Conservation (phyloP, 53 echinoderm and acorn worm species). For the Actinopyga echinites region DNA sequence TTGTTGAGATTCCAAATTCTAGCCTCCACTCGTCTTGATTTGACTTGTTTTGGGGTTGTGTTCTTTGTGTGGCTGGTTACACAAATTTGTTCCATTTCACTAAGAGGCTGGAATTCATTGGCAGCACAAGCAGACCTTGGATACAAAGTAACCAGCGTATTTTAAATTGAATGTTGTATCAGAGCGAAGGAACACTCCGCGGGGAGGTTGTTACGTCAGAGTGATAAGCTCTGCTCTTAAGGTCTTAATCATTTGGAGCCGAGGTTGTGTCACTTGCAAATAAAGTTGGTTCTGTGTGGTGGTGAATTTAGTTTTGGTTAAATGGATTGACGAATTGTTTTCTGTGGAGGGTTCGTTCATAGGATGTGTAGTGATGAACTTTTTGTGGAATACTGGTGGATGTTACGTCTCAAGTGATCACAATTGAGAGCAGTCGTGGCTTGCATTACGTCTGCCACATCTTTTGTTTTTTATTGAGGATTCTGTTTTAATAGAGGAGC, state of each 20-base stretch:
- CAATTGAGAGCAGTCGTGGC: too few species aligned
- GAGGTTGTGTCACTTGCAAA: neutral
- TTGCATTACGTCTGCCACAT: too few species aligned
- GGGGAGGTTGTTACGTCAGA: conserved; percentile 32
- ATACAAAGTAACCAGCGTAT: conserved; percentile 14
- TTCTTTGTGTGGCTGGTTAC: conserved; percentile 11
- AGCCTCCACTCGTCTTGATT: neutral
- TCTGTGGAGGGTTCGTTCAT: too few species aligned
- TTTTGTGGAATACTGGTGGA: too few species aligned
- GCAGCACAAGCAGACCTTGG: neutral
- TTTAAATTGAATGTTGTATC: conserved; percentile 25
- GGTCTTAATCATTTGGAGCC: conserved; percentile 1
- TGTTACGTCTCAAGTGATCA: too few species aligned
- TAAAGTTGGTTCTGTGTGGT: neutral
- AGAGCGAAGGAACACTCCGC: neutral
- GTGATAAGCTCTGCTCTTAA: conserved; percentile 19
- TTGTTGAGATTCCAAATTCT: conserved; percentile 45
- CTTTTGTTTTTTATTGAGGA: too few species aligned
- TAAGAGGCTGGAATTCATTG: conserved; percentile 15
- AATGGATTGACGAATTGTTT: too few species aligned
- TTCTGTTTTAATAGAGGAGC: too few species aligned
- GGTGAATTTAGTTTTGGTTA: too few species aligned
- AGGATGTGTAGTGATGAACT: too few species aligned
- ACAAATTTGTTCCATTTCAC: conserved; percentile 38
- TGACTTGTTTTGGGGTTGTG: conserved; percentile 3